Evolutionary conservation across 2,113 vertebrate species (phyloP), one percentile per base, ranked within the genome.

Genomic region (Psilopogon haemacephalus): DNA sequence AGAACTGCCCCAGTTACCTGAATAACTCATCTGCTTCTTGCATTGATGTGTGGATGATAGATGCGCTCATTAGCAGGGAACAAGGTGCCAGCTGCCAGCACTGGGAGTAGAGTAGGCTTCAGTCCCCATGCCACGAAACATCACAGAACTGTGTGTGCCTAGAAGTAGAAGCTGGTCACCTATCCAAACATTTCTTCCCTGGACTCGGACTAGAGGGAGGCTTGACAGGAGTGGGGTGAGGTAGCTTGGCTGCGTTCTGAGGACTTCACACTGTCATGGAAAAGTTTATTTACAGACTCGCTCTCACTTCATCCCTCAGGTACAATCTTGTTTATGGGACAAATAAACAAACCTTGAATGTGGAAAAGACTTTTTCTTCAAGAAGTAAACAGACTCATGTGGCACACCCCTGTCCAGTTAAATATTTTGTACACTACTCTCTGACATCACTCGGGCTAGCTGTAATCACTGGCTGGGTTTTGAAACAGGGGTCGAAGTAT

Each of bases 281-380:
- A 50, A 90, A 91, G 8, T 84, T 80, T 58, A 80, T 82, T 89
- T 67, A 23, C 32, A 42, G 68, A 32, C 2, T 83, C 90, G 72
- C 85, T 86, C 95, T 84, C 9, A 12, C 91, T 92, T 79, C 19
- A 63, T 90, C 71, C 64, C 82, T 78, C 79, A 99, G 99, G 99
- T 97, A 98, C 98, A 37, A 86, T 99, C 93, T 98, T 99, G 92
- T 99, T 99, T 87, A 98, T 98, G 98, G 99, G 99, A 76, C 98
- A 99, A 97, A 98, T 99, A 96, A 98, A 99, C 97, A 98, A 98
- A 93, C 99, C 99, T 94, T 99, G 97, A 98, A 80, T 50, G 82
- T 72, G 67, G 95, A 92, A 95, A 71, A 94, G 21, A 24, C 78
- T 62, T 78, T 78, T 90, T 93, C 93, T 91, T 87, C 55, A 70